Base-by-base conservation (phyloP, 2,113 vertebrate genomes). In the Paralichthys olivaceus region DNA sequence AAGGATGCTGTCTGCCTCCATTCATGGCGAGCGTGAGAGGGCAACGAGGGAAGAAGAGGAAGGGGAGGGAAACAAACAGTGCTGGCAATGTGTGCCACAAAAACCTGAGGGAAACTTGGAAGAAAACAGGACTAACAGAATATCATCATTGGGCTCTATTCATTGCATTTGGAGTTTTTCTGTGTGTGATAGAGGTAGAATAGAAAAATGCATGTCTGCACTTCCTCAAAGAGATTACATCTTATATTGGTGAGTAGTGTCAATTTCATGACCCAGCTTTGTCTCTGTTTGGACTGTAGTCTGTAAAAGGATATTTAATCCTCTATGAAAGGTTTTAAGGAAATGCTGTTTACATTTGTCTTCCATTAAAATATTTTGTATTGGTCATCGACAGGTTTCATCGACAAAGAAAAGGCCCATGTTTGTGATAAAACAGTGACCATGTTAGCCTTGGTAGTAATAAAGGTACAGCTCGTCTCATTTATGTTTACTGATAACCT, bases 1-100 rank as follows among this genome's bases (percentile, higher is more conserved):
- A 86, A 85, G 80, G 84, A 90, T 90, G 85, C 88, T 91, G 90
- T 93, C 91, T 94, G 90, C 81, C 83, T 91, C 85, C 87, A 88
- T 92, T 94, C 93, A 93, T 81, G 77, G 88, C 65, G 47, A 90
- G 83, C 69, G 51, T 77, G 84, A 87, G 87, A 86, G 82, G 80
- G 72, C 76, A 84, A 69, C 69, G 77, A 72, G 80, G 70, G 64
- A 84, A 59, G 64, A 66, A 80, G 61, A 67, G 62, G 84, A 58
- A 84, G 57, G 80, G 64, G 67, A 60, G 68, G 71, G 78, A 80
- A 69, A 73, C 20, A 75, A 75, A 79, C 62, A 58, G 60, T 67
- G 29, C 51, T 62, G 69, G 56, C 45, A 74, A 75, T 81, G 63
- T 80, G 51, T 89, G 78, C 69, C 65, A 75, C 75, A 71, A 73